Base-by-base conservation (phyloP, 1,140 invertebrate genomes). In the Pogonomyrmex barbatus region DNA sequence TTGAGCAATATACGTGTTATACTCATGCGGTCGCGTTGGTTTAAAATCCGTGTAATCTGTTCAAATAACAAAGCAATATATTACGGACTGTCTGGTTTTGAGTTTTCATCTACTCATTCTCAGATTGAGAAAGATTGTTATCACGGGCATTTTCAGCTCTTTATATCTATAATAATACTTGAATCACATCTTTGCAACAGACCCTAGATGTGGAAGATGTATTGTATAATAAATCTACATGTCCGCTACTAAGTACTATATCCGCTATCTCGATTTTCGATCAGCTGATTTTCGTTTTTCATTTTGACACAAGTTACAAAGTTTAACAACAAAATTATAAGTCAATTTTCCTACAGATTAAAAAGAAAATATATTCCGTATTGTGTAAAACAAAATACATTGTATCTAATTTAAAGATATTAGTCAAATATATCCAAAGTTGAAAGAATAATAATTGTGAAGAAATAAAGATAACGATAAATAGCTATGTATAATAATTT, bases 21-120 rank as follows among this genome's bases (percentile, higher is more conserved):
- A 24, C 47, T 56, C 30, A 42, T 45, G 52, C 45, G 17, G 30
- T 10, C 39, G 33, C 42, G 54, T 73, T 33, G 58, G 6, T 75
- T 45, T 24, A 24, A 83, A 83, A 83, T 65, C 78, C n/a, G n/a
- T 77, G 45, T 88, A 60, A 52, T 78, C 87, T 77, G 42, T 82
- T 76, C 85, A 91, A 92, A 91, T 79, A 75, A 88, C 68, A 58
- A 58, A 78, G 84, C 90, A 92, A 92, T 92, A 92, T 91, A 86
- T 86, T 71, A 52, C 39, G 30, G 4, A n/a, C 60, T 50, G 73
- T 86, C 83, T 47, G 73, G 76, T 89, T 83, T 78, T 33, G 50
- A 77, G 54, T 77, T 71, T 88, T 81, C 75, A 70, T 54, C 68
- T 63, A 63, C 52, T 42, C 47, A 73, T 77, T 83, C 87, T 88